Conservation (phyloP, 2,113 vertebrate genomes). For the Theristicus caerulescens region DNA sequence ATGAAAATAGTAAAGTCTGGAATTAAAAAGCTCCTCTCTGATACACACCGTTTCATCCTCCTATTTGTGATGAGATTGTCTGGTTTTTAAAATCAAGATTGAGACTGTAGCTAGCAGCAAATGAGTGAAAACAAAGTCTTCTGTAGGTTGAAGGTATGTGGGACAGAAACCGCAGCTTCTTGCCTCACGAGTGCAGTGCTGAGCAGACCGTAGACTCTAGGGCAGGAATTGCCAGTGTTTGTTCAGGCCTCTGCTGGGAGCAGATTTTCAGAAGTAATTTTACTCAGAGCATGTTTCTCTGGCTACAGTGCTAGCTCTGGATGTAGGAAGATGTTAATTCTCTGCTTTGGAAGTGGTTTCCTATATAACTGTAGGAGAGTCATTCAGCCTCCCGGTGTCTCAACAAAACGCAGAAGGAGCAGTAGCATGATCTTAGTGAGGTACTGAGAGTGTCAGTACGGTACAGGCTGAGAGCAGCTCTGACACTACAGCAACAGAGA, state of each 20-base stretch:
- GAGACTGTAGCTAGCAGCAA: background rate
- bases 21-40: background rate
- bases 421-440: background rate
- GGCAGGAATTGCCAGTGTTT: background rate
- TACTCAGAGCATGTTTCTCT: background rate
- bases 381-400: background rate
- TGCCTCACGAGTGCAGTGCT: constrained; percentile 35
- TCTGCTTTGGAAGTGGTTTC: background rate
- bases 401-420: background rate
- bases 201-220: background rate
- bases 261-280: background rate
- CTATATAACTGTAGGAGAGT: background rate
- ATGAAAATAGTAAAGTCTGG: background rate
- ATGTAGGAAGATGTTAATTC: background rate
- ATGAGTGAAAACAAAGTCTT: background rate
- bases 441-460: background rate
- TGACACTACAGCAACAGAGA: background rate
- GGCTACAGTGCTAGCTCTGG: background rate
- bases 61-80: background rate
- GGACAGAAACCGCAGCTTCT: background rate
- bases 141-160: background rate
- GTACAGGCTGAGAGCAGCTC: background rate
- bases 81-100: background rate
- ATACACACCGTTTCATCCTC: background rate
- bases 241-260: background rate